Conservation (phyloP, 2,797 vertebrate genomes). For the Monodelphis domestica region DNA sequence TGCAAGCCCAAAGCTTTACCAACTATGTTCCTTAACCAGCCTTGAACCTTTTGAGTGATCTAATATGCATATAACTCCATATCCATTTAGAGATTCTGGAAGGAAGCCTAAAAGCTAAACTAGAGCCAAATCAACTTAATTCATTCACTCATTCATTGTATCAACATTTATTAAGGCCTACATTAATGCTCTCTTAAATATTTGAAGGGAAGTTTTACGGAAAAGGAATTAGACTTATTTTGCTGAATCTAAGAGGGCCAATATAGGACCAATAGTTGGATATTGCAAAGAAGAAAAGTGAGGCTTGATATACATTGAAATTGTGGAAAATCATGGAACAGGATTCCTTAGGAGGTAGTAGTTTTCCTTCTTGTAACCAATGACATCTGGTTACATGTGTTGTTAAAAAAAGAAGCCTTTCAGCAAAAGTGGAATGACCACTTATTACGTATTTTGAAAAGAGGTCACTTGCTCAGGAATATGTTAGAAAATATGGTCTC, state of each 20-base stretch:
- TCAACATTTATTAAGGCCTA: background rate
- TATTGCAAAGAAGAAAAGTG: background rate
- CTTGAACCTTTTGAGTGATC: no score
- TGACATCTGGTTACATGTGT: background rate
- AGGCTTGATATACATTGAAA: background rate
- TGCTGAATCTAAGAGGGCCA: background rate
- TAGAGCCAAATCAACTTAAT: background rate
- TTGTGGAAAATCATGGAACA: background rate
- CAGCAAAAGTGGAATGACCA: background rate
- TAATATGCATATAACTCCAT: background rate
- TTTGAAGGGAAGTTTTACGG: background rate
- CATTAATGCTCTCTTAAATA: background rate
- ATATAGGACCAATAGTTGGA: background rate
- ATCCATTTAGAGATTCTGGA: background rate
- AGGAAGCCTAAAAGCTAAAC: background rate
- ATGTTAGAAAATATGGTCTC: background rate
- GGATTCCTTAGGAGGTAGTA: background rate
- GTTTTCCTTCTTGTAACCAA: background rate
- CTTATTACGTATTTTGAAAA: background rate
- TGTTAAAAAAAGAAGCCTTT: background rate
- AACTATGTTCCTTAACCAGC: background rate
- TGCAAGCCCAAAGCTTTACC: background rate
- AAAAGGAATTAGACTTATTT: background rate
- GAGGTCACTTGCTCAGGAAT: background rate
- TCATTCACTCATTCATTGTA: background rate